These are phyloP conservation scores for Trididemnum clinides DNA, from an alignment of 23 tunicate species.

Conservation along the genomic window DNA sequence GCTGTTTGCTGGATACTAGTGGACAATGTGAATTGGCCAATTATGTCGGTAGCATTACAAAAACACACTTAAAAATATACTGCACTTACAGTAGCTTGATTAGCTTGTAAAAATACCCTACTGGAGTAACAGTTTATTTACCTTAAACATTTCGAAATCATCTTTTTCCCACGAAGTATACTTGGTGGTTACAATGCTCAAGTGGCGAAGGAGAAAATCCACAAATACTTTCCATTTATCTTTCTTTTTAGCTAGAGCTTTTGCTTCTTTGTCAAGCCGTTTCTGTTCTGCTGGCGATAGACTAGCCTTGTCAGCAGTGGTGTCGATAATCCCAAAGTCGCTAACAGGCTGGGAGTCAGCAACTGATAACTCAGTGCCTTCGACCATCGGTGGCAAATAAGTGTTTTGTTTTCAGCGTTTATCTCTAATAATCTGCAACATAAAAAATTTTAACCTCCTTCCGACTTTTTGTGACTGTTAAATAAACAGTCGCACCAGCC, in stretches of 20 bases:
- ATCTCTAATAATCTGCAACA: too few relatives aligned
- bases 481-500: too few relatives aligned
- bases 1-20: too few relatives aligned
- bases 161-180: conserved; percentile 91
- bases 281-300: conserved; percentile 86
- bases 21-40: too few relatives aligned
- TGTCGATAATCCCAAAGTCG: conserved; percentile 57
- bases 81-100: too few relatives aligned
- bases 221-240: conserved; percentile 93
- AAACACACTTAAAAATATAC: too few relatives aligned
- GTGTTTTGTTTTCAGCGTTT: too few relatives aligned
- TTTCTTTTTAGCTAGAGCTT: conserved; percentile 73
- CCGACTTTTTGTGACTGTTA: too few relatives aligned
- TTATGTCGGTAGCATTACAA: too few relatives aligned
- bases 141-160: conserved; percentile 88
- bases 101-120: too few relatives aligned
- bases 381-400: too few relatives aligned
- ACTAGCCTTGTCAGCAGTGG: conserved; percentile 44
- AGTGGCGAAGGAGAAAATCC: conserved; percentile 85
- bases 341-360: neutral
- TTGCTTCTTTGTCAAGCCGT: conserved; percentile 81
- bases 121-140: neutral
- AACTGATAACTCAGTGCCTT: neutral
- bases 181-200: conserved; percentile 86
- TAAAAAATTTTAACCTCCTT: too few relatives aligned